Percentiles rank a stretch among this genome's conserved stretches.
Conservation (phyloP, 2,113 vertebrate genomes). For the Alces alces region DNA sequence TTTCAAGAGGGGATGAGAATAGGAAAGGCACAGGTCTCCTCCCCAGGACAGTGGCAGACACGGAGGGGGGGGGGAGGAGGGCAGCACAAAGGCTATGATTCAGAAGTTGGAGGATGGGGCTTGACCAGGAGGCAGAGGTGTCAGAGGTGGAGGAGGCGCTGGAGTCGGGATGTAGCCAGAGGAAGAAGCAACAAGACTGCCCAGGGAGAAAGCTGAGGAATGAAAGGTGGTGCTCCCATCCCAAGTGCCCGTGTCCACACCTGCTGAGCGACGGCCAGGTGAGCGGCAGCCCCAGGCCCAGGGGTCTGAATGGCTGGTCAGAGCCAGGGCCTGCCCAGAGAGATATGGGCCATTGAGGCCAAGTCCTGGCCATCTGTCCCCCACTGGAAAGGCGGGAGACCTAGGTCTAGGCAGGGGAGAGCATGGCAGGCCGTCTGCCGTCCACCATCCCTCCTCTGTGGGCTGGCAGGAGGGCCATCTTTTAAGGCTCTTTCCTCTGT, state of each 20-base stretch:
- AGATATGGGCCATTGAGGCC: background rate
- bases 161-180: background rate
- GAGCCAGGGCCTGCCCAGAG: background rate
- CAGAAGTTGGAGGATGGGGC: background rate
- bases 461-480: background rate
- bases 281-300: background rate
- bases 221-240: fast-evolving
- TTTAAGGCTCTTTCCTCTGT: background rate
- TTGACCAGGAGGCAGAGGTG: too few species aligned
- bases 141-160: background rate
- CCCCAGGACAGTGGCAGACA: too few species aligned
- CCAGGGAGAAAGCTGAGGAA: background rate
- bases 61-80: too few species aligned
- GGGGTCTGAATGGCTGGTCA: background rate
- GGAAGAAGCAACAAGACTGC: background rate
- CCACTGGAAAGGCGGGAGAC: background rate
- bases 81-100: background rate
- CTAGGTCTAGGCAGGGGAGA: background rate
- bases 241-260: background rate
- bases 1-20: background rate
- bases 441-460: fast-evolving
- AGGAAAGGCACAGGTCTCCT: background rate
- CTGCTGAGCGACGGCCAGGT: background rate
- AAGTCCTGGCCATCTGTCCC: background rate
- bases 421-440: fast-evolving